Evolutionary conservation across 2,113 vertebrate species (phyloP).

Genomic region (Monopterus albus): DNA sequence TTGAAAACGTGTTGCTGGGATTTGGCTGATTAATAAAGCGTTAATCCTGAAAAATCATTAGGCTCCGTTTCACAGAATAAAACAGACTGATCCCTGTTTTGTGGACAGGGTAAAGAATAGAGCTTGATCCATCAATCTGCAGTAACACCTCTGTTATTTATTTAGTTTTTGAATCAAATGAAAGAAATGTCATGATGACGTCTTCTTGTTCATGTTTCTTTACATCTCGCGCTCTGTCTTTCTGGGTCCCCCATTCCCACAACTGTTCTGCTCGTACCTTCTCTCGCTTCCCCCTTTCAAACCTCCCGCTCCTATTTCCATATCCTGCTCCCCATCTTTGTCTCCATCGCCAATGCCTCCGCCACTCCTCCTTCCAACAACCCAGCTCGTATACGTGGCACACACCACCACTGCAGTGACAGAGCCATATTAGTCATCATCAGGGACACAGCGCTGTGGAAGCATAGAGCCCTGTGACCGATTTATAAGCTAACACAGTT

Average conservation of each 20-base stretch:
- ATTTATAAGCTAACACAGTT: slow-evolving; percentile 40
- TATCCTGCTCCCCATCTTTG: too few relatives aligned
- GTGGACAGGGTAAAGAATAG: slow-evolving; percentile 1
- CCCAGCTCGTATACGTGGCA: slow-evolving; percentile 55
- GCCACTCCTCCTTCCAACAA: neutral
- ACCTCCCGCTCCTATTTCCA: too few relatives aligned
- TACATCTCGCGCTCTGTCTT: neutral
- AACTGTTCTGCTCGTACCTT: neutral
- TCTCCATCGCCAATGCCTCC: neutral
- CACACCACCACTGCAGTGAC: slow-evolving; percentile 69
- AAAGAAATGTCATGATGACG: slow-evolving; percentile 6
- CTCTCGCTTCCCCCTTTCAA: neutral
- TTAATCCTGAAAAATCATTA: slow-evolving; percentile 50
- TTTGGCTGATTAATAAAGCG: slow-evolving; percentile 56
- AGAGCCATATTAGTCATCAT: slow-evolving; percentile 79
- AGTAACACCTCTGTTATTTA: neutral
- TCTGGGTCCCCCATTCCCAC: neutral
- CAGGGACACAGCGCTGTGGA: slow-evolving; percentile 66
- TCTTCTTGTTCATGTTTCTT: neutral
- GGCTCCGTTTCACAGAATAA: slow-evolving; percentile 32
- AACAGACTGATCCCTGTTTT: slow-evolving; percentile 17
- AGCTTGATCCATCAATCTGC: neutral
- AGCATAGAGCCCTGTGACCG: slow-evolving; percentile 42
- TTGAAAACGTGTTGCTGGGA: slow-evolving; percentile 28
- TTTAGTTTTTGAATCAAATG: neutral